Percentiles rank a stretch among this genome's conserved stretches.
These are phyloP conservation scores for Eidolon dupreanum DNA, from an alignment of 2,797 vertebrate species.

Conservation along the genomic window DNA sequence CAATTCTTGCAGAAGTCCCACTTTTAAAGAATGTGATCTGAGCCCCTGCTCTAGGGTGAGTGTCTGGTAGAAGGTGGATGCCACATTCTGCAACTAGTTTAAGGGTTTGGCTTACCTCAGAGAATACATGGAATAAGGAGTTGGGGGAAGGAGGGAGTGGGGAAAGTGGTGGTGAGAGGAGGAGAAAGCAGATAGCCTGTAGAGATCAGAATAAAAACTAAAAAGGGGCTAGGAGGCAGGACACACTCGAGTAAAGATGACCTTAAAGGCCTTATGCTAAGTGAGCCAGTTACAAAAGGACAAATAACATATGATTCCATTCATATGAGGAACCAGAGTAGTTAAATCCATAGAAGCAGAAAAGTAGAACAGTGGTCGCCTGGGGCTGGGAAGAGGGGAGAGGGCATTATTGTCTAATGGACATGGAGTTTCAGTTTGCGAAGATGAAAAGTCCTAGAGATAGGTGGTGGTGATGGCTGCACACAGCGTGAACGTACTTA, in stretches of 20 bases:
- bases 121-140: fast-evolving
- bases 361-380: not conserved
- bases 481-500: not conserved
- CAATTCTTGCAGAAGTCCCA: not conserved
- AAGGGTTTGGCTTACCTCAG: not conserved
- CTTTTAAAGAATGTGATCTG: not conserved
- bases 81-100: not conserved
- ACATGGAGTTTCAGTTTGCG: not conserved
- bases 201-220: not conserved
- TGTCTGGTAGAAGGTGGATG: not conserved
- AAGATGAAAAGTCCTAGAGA: not conserved
- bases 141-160: fast-evolving
- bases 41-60: not conserved
- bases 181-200: not conserved
- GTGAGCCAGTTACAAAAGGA: not conserved
- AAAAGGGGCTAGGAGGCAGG: not conserved
- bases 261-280: not conserved
- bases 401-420: not conserved
- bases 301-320: fast-evolving
- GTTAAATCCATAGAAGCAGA: not conserved
- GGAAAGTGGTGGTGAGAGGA: not conserved
- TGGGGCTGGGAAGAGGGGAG: not conserved
- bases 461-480: not conserved
- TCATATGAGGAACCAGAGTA: fast-evolving
- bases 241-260: fast-evolving